Evolutionary conservation across 2,113 vertebrate genomes (phyloP).

Genomic region (Prionailurus bengalensis): DNA sequence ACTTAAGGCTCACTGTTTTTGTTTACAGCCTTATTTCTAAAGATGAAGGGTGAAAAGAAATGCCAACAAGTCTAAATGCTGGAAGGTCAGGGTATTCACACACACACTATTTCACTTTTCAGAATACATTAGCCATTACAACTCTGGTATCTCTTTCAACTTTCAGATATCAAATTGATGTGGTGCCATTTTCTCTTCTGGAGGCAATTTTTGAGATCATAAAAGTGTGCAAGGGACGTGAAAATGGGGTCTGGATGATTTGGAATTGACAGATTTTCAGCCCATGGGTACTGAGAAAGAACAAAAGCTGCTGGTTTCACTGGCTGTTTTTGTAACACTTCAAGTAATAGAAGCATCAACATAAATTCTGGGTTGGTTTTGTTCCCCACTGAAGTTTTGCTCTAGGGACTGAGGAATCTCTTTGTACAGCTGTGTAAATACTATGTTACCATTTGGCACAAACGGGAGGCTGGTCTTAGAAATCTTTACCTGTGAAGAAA

Average conservation of each 20-base stretch:
- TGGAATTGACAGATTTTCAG: conserved; percentile 51
- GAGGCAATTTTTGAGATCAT: conserved; percentile 48
- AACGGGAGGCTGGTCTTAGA: background rate
- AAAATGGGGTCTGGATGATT: background rate
- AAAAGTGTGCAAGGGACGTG: background rate
- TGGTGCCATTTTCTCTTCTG: conserved; percentile 48
- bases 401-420: conserved; percentile 26
- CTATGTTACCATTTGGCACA: conserved; percentile 38
- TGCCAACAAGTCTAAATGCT: conserved; percentile 23
- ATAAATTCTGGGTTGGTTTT: conserved; percentile 50
- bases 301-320: background rate
- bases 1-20: conserved; percentile 4
- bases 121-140: background rate
- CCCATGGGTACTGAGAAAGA: background rate
- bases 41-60: conserved; percentile 49
- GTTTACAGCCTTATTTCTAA: background rate
- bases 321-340: conserved; percentile 49
- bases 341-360: background rate
- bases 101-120: background rate
- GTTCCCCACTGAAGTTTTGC: conserved; percentile 11
- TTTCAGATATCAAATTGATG: conserved; percentile 50
- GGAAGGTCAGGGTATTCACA: conserved; percentile 41
- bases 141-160: conserved; percentile 1
- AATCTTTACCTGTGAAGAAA: background rate
- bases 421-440: conserved; percentile 55